These are phyloP conservation scores for Listronotus oregonensis DNA, from an alignment of 1,140 invertebrate genomes.

Conservation along the genomic window DNA sequence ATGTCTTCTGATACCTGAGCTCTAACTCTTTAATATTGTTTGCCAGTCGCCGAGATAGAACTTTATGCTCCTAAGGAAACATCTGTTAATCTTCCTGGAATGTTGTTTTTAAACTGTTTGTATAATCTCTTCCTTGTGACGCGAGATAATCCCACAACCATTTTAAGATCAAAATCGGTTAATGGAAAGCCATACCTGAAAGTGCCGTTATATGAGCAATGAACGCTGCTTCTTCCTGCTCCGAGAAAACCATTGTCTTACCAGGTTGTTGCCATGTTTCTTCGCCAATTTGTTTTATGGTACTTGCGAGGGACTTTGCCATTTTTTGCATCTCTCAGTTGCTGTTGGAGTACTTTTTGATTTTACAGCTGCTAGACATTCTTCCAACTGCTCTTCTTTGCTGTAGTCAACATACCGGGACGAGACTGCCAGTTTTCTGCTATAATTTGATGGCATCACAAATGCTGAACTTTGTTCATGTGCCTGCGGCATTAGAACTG, in stretches of 20 bases:
- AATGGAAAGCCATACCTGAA: too few relatives aligned
- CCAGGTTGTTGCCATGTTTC: too few relatives aligned
- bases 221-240: too few relatives aligned
- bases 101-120: background rate
- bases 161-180: too few relatives aligned
- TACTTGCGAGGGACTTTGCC: background rate
- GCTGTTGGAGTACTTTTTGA: background rate
- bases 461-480: background rate
- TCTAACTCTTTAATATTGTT: background rate
- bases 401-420: slow-evolving; percentile 3
- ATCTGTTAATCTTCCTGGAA: slow-evolving; percentile 1
- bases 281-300: too few relatives aligned
- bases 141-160: too few relatives aligned
- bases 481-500: background rate
- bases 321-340: background rate
- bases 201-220: too few relatives aligned
- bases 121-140: background rate
- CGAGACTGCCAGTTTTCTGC: background rate
- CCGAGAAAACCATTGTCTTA: too few relatives aligned
- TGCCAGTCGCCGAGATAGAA: background rate
- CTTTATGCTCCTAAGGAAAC: slow-evolving; percentile 1
- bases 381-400: slow-evolving; percentile 2
- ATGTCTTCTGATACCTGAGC: too few relatives aligned
- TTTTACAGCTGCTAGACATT: slow-evolving; percentile 1
- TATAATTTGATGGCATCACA: background rate